These are phyloP conservation scores for Halocaridina rubra DNA, from an alignment of 2,888 invertebrate species.

Conservation along the genomic window DNA sequence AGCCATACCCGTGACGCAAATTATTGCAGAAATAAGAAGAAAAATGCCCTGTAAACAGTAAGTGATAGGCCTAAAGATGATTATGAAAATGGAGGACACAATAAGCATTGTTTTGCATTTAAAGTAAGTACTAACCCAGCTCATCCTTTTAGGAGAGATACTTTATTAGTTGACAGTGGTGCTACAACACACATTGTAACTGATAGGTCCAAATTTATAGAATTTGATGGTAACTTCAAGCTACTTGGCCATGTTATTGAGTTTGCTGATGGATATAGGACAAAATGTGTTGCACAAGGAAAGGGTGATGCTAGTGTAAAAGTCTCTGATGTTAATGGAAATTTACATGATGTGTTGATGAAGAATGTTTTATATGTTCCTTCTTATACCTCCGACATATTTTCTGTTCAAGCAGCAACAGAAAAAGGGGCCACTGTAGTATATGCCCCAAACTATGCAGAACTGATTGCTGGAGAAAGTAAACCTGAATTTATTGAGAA, in stretches of 20 bases:
- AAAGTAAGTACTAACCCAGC: not conserved
- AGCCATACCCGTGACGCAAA: no score
- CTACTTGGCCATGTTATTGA: not conserved
- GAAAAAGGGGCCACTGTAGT: not conserved
- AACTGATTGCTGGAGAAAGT: not conserved
- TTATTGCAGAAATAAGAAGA: no score
- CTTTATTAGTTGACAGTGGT: not conserved
- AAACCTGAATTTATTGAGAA: not conserved
- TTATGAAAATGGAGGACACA: not conserved
- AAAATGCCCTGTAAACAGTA: no score
- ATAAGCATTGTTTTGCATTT: no score
- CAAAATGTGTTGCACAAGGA: not conserved
- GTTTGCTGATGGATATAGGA: not conserved
- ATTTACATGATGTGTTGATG: not conserved
- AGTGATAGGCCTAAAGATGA: no score
- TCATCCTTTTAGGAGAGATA: no score
- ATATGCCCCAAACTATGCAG: not conserved
- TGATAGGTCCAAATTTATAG: not conserved
- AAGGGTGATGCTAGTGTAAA: not conserved
- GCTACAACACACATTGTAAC: not conserved
- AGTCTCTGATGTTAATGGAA: not conserved
- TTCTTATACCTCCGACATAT: no score
- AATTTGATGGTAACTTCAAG: not conserved
- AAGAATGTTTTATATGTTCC: no score
- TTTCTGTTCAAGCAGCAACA: slow-evolving; percentile 1